Conservation (phyloP, 2,888 invertebrate species). For the Aromia moschata region DNA sequence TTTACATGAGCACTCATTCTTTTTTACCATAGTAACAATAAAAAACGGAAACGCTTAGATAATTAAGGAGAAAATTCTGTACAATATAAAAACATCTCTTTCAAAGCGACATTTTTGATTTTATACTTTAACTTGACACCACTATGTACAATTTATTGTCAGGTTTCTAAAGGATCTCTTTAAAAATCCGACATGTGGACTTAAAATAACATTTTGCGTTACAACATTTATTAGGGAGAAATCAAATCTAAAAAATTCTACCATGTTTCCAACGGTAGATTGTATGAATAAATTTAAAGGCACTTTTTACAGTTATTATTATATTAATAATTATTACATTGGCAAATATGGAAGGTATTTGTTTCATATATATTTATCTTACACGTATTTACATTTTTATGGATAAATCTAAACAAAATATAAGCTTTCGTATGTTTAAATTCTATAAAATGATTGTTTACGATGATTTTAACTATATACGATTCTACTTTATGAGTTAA, state of each 20-base stretch:
- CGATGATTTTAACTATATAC: slow-evolving; percentile 20
- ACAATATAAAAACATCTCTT: slow-evolving; percentile 7
- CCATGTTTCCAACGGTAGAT: slow-evolving; percentile 30
- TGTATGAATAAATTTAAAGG: slow-evolving; percentile 55
- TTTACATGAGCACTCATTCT: slow-evolving; percentile 58
- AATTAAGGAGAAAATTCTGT: slow-evolving; percentile 28
- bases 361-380: slow-evolving; percentile 53
- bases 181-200: slow-evolving; percentile 18
- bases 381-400: slow-evolving; percentile 36
- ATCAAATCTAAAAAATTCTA: slow-evolving; percentile 26
- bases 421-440: slow-evolving; percentile 23
- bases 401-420: slow-evolving; percentile 21
- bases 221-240: slow-evolving; percentile 41
- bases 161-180: slow-evolving; percentile 7
- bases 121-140: slow-evolving; percentile 10
- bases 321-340: slow-evolving; percentile 55
- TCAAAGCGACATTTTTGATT: neutral
- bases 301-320: slow-evolving; percentile 61
- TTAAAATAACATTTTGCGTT: slow-evolving; percentile 17
- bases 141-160: slow-evolving; percentile 10
- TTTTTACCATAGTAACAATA: slow-evolving; percentile 40
- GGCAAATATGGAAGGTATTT: slow-evolving; percentile 64
- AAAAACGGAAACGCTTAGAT: slow-evolving; percentile 17
- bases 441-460: slow-evolving; percentile 44
- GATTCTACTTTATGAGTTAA: slow-evolving; percentile 10